Base-by-base conservation (phyloP, 2,113 vertebrate genomes). In the Lophius piscatorius region DNA sequence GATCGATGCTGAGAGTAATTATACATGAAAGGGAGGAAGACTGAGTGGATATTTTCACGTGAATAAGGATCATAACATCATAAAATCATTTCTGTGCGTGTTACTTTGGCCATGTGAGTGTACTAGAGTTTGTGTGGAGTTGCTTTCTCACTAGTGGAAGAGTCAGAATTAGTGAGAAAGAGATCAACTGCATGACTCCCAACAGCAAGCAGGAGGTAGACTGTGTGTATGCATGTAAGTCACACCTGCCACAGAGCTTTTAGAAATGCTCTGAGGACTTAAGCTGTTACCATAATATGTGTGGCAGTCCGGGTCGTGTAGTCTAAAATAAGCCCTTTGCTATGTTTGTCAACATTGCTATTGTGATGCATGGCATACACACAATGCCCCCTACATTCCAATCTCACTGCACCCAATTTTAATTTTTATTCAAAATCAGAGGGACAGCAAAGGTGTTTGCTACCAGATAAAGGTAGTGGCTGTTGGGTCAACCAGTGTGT, bases 371-470 rank as follows among this genome's bases (percentile, higher is more conserved):
- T 21, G 14, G 60, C 42, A 29, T 26, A 68, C 69, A 65, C 72
- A 78, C 69, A 56, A 48, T 31, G 22, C 33, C 50, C 64, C 60
- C 74, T 36, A 54, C 75, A 49, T 78, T 55, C 35, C 48, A 46
- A 56, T 84, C 82, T 79, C 69, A 76, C 82, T 66, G 75, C 13
- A 51, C 58, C 82, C 75, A 82, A 88, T 88, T 88, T 90, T 81
- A 48, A 79, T 88, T 87, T 85, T 87, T 82, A 88, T 88, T 88
- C 81, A 76, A 87, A 87, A 88, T 89, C 83, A 84, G 72, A 84
- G 86, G 86, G 87, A 79, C 66, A 59, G 82, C 82, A 75, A 90
- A 91, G 86, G 88, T 91, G 88, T 89, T 88, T 86, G 85, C 83
- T 64, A 72, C 40, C 77, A 84, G 88, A 91, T 90, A 91, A 90